Base-by-base conservation (phyloP, 2,888 invertebrate species). In the Girardia tigrina region DNA sequence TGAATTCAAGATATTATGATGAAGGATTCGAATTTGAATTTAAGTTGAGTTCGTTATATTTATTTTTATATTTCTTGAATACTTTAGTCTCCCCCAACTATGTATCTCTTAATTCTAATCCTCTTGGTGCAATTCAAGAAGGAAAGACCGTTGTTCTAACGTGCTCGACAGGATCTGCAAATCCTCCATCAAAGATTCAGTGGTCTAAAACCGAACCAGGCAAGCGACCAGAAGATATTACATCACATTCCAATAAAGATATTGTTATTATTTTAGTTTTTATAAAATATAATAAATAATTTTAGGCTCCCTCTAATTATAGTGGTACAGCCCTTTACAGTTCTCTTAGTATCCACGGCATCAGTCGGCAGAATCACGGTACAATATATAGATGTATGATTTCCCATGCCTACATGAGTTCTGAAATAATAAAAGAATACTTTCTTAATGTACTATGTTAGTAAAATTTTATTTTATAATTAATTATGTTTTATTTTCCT, bases 161-260 rank as follows among this genome's bases (percentile, higher is more conserved):
- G 4, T 56, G 56, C n/a, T 56, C 23, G 20, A 56, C 56, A 12
- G 56, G 56, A 16, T 56, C 56, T 20, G n/a, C 56, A 8, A 56
- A 56, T 23, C 56, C 56, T 56, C 23, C 56, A 4, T 56, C 56
- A 12, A 56, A 56, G 4, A 56, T 56, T 23, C 4, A 56, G n/a
- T 56, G 56, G 56, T 56, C 4, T n/a, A 4, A 23, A n/a, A 56
- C 56, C 4, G 56, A 56, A n/a, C 56, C 56, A 20, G 56, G 56
- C n/a, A 56, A 56, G n/a, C 4, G 56, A 56, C 4, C 8, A 20
- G 56, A 56, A 16, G 56, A 56, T 16, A 56, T 56, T 8, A 56
- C 56, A 56, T 56, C 56, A 56, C 56, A 56, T 56, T 56, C 56
- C 56, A 56, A 56, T n/a, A 56, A 56, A 16, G 56, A 56, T n/a